Evolutionary conservation across 2,888 invertebrate genomes (phyloP), one percentile per base, ranked within the genome.

Genomic region (Orchesellides sinensis): DNA sequence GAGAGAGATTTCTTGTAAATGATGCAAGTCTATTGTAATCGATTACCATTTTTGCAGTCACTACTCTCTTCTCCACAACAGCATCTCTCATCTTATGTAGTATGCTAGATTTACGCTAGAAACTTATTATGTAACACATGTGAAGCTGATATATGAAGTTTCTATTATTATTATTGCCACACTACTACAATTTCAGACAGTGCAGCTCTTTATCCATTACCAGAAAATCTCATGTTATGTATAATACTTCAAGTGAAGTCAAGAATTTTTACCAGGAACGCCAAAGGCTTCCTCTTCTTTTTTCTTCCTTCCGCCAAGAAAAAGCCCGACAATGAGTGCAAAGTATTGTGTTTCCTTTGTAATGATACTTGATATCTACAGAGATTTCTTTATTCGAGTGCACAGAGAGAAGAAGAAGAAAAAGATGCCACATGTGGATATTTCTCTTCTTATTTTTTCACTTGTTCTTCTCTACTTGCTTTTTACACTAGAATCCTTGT

Each of bases 341-440:
- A 69, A 82, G 81, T 74, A 68, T 63, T 82, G 61, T 68, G 54
- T 63, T 74, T 73, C 74, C 68, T 49, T 68, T 68, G 23, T 56
- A 29, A 56, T 12, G 79, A 47, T 61, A 73, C 49, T 29, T 69
- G 61, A 69, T 59, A 82, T 65, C 54, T 56, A 49, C 61, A 45
- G 49, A 1, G 12, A 10, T n/a, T 69, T 52, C 52, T 49, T 66
- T 75, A 19, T 78, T 45, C 14, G n/a, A n/a, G n/a, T n/a, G n/a
- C n/a, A 25, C 21, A 69, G 17, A 19, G 59, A 19, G 23, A 56
- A 59, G 35, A 59, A 12, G 27, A 17, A 49, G 63, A 29, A 40
- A 23, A 23, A 45, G 47, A 61, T 52, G 61, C 78, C 78, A 78
- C 78, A 78, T 78, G 78, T 69, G 78, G 78, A 78, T 63, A 65